Evolutionary conservation across 2,113 vertebrate genomes (phyloP), one percentile per base, ranked within the genome.

Genomic region (Larimichthys crocea): DNA sequence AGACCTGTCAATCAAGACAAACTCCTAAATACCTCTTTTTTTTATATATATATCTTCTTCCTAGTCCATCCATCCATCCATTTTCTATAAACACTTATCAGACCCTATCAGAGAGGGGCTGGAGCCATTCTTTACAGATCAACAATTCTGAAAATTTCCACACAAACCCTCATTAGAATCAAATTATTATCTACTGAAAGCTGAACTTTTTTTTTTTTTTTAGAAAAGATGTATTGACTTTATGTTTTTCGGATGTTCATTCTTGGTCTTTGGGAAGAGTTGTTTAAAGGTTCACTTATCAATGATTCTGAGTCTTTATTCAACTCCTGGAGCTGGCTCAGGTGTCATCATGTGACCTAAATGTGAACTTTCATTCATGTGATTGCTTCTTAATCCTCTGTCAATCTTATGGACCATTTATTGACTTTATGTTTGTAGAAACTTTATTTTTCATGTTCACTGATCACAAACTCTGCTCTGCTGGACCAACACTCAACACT

Each of bases 401-500:
- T 29, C 22, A 57, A 29, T 57, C 57, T 52, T 57, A 71, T n/a
- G 17, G 59, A 77, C 46, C 29, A 62, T 75, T 80, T 19, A 71
- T 67, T 46, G 7, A 70, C 17, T 61, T 66, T 56, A 16, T 80
- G 31, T 80, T 63, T 66, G 11, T 76, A 31, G 15, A 70, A 59
- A 66, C 40, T 65, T 22, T 6, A 61, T 11, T 74, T 69, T 52
- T 65, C 22, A 56, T 85, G 12, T 82, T 84, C 52, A 76, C 66
- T 62, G 70, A 70, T 77, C 29, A 68, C 57, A 74, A 62, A 35
- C 71, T 49, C 48, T 67, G 67, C 50, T 81, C 73, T 85, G 76
- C 63, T 83, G 76, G 86, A 83, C 57, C 74, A 71, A 87, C 75
- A 68, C 63, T 82, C 67, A 68, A 40, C 35, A 40, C 35, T 40